phyloP scores from a whole-genome alignment of 2,888 invertebrate species.

The Ectropis crepuscularia region DNA sequence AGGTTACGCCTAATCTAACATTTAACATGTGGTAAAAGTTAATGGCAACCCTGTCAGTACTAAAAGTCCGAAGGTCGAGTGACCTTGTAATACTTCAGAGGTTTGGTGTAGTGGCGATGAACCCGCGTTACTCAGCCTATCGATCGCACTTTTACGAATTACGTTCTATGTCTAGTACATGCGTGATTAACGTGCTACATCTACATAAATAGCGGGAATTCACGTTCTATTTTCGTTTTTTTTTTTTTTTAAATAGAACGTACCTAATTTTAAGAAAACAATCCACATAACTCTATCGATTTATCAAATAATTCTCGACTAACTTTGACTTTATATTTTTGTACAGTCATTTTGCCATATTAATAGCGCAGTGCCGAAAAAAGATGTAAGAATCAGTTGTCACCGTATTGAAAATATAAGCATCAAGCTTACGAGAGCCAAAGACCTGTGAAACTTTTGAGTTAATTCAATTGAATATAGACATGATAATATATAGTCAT shows the following conservation, averaged over 20 bases:
- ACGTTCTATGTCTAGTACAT: constrained; percentile 28
- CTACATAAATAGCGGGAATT: background rate
- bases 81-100: constrained; percentile 72
- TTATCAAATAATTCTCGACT: too few relatives aligned
- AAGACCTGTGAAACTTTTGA: too few relatives aligned
- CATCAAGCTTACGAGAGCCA: too few relatives aligned
- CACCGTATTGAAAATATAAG: too few relatives aligned
- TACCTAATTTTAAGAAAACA: too few relatives aligned
- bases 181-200: constrained; percentile 39
- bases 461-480: too few relatives aligned
- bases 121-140: constrained; percentile 57
- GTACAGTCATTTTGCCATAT: too few relatives aligned
- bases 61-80: constrained; percentile 57
- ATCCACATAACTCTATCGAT: too few relatives aligned
- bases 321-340: too few relatives aligned
- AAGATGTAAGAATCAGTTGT: too few relatives aligned
- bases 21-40: constrained; percentile 5
- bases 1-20: background rate
- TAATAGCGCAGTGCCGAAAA: too few relatives aligned
- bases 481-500: too few relatives aligned
- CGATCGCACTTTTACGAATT: constrained; percentile 56
- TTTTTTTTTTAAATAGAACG: background rate
- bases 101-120: constrained; percentile 57
- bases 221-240: background rate
- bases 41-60: constrained; percentile 28